Conservation (phyloP, 2,888 invertebrate genomes). For the Ophion ventricosus region DNA sequence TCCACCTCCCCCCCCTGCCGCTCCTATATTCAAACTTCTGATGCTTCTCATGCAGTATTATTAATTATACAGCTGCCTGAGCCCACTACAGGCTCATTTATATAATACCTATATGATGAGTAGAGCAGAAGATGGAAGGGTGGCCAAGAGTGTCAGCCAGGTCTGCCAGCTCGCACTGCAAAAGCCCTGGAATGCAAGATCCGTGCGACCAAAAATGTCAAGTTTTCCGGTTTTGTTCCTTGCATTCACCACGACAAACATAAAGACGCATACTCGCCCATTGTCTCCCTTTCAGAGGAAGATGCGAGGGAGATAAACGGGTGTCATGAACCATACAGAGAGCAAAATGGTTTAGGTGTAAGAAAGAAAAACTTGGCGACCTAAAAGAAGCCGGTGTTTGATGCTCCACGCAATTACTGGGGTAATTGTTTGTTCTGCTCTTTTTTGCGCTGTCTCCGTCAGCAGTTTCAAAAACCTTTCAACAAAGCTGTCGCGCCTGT, state of each 20-base stretch:
- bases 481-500: too few species aligned
- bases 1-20: background rate
- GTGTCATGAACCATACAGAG: background rate
- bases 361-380: too few species aligned
- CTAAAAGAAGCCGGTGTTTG: too few species aligned
- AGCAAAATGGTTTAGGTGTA: background rate
- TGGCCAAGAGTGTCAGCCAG: background rate
- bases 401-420: background rate
- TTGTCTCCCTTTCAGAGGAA: background rate
- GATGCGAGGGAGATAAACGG: background rate
- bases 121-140: conserved; percentile 14
- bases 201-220: background rate
- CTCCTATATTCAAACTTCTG: conserved; percentile 22
- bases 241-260: background rate
- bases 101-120: conserved; percentile 69
- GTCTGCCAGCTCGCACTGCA: background rate
- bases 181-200: background rate
- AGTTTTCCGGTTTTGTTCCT: background rate
- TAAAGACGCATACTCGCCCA: background rate
- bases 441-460: too few species aligned
- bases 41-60: conserved; percentile 67
- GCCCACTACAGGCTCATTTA: conserved; percentile 62
- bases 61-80: conserved; percentile 73
- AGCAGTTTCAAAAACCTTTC: too few species aligned
- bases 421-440: too few species aligned